Evolutionary conservation across 1,140 invertebrate species (phyloP).

Genomic region (Aporrectodea caliginosa): DNA sequence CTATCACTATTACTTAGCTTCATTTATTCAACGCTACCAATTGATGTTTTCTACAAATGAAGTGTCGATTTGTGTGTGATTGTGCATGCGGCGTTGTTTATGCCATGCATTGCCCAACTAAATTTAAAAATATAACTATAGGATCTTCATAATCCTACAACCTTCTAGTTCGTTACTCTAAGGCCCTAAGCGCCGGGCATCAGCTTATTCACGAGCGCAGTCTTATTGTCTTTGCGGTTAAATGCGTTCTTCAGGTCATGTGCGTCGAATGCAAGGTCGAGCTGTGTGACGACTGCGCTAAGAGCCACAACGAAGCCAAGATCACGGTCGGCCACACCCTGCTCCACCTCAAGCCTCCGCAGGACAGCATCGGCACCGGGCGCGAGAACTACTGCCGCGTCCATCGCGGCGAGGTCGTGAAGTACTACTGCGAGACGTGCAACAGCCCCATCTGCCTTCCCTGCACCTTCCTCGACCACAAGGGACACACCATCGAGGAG

Average conservation of each 20-base stretch:
- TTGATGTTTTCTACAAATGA: no score
- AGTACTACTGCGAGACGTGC: conserved; percentile 57
- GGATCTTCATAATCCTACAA: no score
- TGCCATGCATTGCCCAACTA: no score
- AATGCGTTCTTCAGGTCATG: conserved; percentile 4
- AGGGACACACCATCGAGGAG: conserved; percentile 26
- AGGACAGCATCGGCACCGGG: background rate
- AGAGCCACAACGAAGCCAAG: conserved; percentile 17
- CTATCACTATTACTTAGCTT: no score
- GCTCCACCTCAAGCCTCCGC: background rate
- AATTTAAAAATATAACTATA: no score
- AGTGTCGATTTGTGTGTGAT: no score
- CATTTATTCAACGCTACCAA: no score
- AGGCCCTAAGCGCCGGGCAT: no score
- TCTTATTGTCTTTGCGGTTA: no score
- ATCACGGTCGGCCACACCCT: conserved; percentile 24
- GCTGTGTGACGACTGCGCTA: conserved; percentile 23
- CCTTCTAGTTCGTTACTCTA: no score
- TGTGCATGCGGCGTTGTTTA: no score
- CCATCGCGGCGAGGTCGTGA: conserved; percentile 53
- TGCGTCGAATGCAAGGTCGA: conserved; percentile 29
- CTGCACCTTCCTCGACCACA: conserved; percentile 28
- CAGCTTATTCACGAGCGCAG: no score
- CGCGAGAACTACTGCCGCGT: conserved; percentile 46
- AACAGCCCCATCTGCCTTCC: conserved; percentile 54